Percentiles rank a stretch among this genome's conserved stretches.
phyloP scores from a whole-genome alignment of 1,140 invertebrate species.

The Wiebesia pumilae region DNA sequence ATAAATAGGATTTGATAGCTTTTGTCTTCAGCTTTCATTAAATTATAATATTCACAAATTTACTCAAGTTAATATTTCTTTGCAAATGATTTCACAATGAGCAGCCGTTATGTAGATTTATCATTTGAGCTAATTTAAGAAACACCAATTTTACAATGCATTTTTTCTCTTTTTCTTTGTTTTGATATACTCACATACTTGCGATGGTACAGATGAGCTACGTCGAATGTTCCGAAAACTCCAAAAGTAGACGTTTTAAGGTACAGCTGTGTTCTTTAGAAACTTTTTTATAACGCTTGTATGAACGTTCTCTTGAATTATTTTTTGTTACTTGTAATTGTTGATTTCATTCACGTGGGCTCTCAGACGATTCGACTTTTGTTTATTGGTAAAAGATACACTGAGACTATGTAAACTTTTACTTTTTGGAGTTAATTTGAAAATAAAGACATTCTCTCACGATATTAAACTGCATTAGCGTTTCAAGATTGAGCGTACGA shows the following conservation, averaged over 20 bases:
- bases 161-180: constrained; percentile 51
- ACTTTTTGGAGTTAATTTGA: constrained; percentile 50
- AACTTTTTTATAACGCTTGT: constrained; percentile 45
- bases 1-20: no score
- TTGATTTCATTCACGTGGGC: constrained; percentile 4
- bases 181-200: constrained; percentile 48
- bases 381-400: constrained; percentile 46
- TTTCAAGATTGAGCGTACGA: background rate
- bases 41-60: background rate
- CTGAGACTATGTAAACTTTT: constrained; percentile 52
- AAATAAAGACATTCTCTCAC: constrained; percentile 9
- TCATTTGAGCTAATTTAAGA: constrained; percentile 17
- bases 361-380: constrained; percentile 9
- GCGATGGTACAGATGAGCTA: constrained; percentile 52
- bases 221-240: constrained; percentile 46
- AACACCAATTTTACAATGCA: constrained; percentile 48
- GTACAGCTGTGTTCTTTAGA: constrained; percentile 49
- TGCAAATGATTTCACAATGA: constrained; percentile 9
- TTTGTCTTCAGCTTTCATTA: no score
- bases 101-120: constrained; percentile 11
- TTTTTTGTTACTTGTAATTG: constrained; percentile 30
- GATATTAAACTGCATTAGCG: background rate
- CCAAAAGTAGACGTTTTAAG: constrained; percentile 55
- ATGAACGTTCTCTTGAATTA: constrained; percentile 32
- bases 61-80: background rate